These are phyloP conservation scores for Pseudonaja textilis DNA, from an alignment of 2,113 vertebrate species.

Conservation along the genomic window DNA sequence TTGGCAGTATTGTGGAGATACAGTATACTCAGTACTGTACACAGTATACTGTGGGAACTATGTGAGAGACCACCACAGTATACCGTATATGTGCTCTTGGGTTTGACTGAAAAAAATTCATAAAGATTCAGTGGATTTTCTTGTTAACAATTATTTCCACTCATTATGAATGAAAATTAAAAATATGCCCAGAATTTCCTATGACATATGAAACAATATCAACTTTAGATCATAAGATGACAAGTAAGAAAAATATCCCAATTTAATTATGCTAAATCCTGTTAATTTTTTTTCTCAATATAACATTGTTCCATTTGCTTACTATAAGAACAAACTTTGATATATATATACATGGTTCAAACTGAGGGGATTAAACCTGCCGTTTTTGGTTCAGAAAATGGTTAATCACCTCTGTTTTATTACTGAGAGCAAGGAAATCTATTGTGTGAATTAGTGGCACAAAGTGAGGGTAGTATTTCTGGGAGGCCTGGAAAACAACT, in stretches of 20 bases:
- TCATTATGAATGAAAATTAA: neutral
- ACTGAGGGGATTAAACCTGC: neutral
- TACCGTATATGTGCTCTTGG: neutral
- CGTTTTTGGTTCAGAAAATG: neutral
- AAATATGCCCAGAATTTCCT: neutral
- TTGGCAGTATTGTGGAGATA: neutral
- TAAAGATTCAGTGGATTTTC: neutral
- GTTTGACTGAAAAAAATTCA: neutral
- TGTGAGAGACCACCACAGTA: too few relatives aligned
- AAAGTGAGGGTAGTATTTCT: neutral
- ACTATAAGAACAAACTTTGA: neutral
- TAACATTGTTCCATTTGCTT: accelerated
- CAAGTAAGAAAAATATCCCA: neutral
- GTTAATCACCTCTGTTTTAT: neutral
- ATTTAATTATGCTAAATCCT: neutral
- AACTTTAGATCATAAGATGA: neutral
- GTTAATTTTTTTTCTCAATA: accelerated
- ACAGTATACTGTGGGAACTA: accelerated
- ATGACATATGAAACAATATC: neutral
- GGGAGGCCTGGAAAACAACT: neutral
- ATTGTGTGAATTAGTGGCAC: neutral
- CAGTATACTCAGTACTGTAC: neutral
- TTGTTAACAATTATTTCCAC: neutral
- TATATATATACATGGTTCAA: neutral
- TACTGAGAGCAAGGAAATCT: neutral